phyloP scores from a whole-genome alignment of 2,113 vertebrate species.

The Leucoraja erinaceus region DNA sequence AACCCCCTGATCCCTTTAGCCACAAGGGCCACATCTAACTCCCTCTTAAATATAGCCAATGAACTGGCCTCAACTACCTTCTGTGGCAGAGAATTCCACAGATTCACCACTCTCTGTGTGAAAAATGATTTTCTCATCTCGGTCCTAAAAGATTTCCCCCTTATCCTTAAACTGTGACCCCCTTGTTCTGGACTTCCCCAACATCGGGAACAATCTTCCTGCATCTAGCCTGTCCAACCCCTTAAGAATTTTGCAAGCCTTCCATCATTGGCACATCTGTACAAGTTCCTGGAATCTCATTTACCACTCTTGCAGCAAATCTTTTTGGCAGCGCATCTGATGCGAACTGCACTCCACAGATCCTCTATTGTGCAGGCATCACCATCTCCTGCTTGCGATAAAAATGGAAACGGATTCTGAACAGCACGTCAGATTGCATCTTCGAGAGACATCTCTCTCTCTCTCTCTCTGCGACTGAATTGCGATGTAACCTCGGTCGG shows the following conservation, averaged over 20 bases:
- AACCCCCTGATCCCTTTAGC: no score
- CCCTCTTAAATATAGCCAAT: no score
- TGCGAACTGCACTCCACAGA: background rate
- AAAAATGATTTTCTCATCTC: no score
- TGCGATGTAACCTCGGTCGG: background rate
- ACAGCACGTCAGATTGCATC: background rate
- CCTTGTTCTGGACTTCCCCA: no score
- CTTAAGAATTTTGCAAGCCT: background rate
- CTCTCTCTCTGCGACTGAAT: background rate
- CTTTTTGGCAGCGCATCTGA: background rate
- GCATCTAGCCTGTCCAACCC: no score
- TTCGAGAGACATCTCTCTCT: background rate
- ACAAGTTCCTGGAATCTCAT: background rate
- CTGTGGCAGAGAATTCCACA: no score
- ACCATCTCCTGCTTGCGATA: background rate
- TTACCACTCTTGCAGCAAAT: background rate
- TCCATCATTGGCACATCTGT: background rate
- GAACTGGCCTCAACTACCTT: no score
- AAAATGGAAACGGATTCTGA: background rate
- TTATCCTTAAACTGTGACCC: no score
- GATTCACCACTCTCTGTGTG: no score
- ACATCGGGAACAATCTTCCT: no score
- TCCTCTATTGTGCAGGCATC: background rate
- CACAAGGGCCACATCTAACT: no score
- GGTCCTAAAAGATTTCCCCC: no score